Evolutionary conservation across 2,888 invertebrate genomes (phyloP).

Genomic region (Cheilosia vulpina): DNA sequence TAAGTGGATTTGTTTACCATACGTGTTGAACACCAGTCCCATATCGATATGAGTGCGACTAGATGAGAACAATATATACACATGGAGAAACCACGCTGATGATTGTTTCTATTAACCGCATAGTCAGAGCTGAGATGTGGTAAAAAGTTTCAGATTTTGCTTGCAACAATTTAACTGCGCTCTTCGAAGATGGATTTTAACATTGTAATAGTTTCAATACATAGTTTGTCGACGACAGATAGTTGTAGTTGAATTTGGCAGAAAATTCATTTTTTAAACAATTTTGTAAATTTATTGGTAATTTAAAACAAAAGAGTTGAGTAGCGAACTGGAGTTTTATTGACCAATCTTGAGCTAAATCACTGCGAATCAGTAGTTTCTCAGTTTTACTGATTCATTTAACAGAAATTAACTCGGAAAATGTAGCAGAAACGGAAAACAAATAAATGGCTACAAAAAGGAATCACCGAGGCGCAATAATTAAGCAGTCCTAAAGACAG

Average conservation of each 20-base stretch:
- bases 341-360: too few species aligned
- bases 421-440: neutral
- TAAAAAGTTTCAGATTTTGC: slow-evolving; percentile 30
- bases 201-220: neutral
- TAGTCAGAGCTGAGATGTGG: slow-evolving; percentile 44
- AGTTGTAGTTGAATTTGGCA: too few species aligned
- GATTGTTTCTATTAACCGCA: slow-evolving; percentile 50
- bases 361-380: too few species aligned
- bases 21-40: neutral
- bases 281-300: too few species aligned
- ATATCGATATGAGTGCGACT: neutral
- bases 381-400: too few species aligned
- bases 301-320: too few species aligned
- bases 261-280: too few species aligned
- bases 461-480: too few species aligned
- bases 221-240: too few species aligned
- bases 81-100: slow-evolving; percentile 23
- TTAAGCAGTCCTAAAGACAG: too few species aligned
- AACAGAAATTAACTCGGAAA: neutral
- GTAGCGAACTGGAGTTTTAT: too few species aligned
- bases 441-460: too few species aligned
- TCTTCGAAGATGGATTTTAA: neutral
- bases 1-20: slow-evolving; percentile 42
- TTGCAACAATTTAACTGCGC: slow-evolving; percentile 28
- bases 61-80: slow-evolving; percentile 2